A percentile compares a stretch with the other conserved stretches of the same genome.
Conservation (phyloP, 2,888 invertebrate species). For the Monopis laevigella region DNA sequence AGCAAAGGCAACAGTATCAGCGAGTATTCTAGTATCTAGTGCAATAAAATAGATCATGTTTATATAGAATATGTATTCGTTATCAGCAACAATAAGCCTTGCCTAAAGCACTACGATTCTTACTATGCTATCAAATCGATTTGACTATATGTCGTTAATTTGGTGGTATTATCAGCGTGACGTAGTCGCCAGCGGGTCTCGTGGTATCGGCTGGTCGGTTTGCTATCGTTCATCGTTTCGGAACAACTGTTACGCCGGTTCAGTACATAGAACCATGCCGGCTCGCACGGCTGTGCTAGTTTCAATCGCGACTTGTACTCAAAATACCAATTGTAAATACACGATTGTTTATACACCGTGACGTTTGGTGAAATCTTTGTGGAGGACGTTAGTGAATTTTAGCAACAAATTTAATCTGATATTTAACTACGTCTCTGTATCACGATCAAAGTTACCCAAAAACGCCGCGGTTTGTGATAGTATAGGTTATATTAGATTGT, state of each 20-base stretch:
- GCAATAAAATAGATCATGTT: no score
- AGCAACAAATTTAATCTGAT: background rate
- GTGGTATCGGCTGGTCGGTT: slow-evolving; percentile 46
- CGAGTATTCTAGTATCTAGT: no score
- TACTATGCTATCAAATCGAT: no score
- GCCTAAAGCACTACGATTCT: no score
- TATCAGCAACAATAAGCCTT: no score
- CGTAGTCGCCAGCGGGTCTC: slow-evolving; percentile 29
- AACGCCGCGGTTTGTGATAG: no score
- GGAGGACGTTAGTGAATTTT: slow-evolving; percentile 8
- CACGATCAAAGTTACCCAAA: background rate
- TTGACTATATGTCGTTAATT: background rate
- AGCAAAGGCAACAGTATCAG: no score
- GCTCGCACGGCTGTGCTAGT: slow-evolving; percentile 19
- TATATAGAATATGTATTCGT: no score
- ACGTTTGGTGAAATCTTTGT: slow-evolving; percentile 39
- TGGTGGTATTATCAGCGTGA: background rate
- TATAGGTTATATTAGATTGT: no score
- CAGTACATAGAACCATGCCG: slow-evolving; percentile 4
- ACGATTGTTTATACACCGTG: slow-evolving; percentile 47
- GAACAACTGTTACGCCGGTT: slow-evolving; percentile 3
- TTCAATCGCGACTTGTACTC: slow-evolving; percentile 24
- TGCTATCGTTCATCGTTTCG: slow-evolving; percentile 55
- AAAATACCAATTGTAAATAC: slow-evolving; percentile 38
- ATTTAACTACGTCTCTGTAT: background rate